Conservation (phyloP, 2,113 vertebrate species). For the Platysteira castanea region DNA sequence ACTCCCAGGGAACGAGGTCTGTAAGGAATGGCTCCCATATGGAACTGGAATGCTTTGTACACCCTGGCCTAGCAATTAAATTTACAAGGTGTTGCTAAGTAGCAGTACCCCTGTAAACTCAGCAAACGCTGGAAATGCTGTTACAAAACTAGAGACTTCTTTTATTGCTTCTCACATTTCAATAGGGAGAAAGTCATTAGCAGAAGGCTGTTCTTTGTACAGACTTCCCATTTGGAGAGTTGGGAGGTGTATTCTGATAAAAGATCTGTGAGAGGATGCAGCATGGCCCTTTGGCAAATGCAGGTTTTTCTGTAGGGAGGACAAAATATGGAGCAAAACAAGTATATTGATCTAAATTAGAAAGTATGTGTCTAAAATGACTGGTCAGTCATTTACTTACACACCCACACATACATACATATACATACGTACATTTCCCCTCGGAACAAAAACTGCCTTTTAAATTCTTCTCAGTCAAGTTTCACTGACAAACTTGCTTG, state of each 20-base stretch:
- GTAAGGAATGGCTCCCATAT: conserved; percentile 60
- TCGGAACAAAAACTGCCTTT: conserved; percentile 63
- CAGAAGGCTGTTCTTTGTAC: conserved; percentile 43
- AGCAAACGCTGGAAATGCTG: conserved; percentile 47
- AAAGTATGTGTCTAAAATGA: background rate
- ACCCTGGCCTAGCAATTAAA: conserved; percentile 48
- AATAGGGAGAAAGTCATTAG: conserved; percentile 41
- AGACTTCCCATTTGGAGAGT: conserved; percentile 27
- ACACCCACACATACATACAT: background rate
- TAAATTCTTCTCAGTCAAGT: conserved; percentile 78
- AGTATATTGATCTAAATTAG: background rate
- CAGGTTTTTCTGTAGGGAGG: background rate
- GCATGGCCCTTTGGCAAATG: background rate
- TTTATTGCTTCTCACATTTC: conserved; percentile 64
- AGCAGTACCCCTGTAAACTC: conserved; percentile 38
- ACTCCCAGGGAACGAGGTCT: conserved; percentile 31
- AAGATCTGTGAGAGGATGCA: background rate
- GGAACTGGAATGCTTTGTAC: conserved; percentile 60
- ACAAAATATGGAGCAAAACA: background rate
- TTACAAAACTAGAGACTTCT: conserved; percentile 32
- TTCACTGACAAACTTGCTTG: conserved; percentile 80
- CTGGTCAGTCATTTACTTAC: background rate
- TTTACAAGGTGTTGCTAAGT: conserved; percentile 62
- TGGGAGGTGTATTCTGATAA: background rate
- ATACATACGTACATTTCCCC: conserved; percentile 40